Evolutionary conservation across 2,113 vertebrate species (phyloP), one percentile per base, ranked within the genome.

Genomic region (Gnathonemus echidnorhynchus): DNA sequence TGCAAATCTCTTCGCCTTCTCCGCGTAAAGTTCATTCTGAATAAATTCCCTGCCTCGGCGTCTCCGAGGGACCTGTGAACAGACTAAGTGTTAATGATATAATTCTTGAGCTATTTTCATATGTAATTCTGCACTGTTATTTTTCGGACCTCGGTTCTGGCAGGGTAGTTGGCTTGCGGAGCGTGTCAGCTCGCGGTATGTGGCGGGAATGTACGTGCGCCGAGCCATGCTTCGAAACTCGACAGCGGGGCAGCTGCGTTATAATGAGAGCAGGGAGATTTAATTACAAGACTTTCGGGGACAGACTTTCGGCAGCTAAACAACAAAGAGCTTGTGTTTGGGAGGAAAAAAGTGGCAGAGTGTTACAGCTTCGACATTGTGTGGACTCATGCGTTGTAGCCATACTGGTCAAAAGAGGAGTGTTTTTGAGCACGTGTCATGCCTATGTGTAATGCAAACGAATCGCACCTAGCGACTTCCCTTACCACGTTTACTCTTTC

Each of bases 211-310:
- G 11, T 77, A 77, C 70, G 9, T 35, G 13, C 31, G 31, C 10
- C 1, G 13, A 4, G 66, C 31, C n/a, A 74, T 90, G 94, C 35
- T 94, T 91, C 91, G 92, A 89, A 92, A 94, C 95, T 93, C 92
- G 91, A 91, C 91, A 94, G 91, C 91, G 94, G 91, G 45, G 93
- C 94, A 95, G 93, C 95, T 96, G 92, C 93, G 19, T 92, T 94
- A 95, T 95, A 95, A 95, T 94, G 95, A 94, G 92, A 94, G 93
- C 92, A 86, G 93, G 11, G 94, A 97, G 94, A 95, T 95, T 96
- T 96, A 95, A 95, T 96, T 95, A 95, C 95, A 94, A 86, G 80
- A 24, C 13, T 92, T 80, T 77, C 94, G 91, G 74, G 35, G 74
- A 48, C 90, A 80, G 92, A 58, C 92, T 93, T 93, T 93, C 93